Conservation (phyloP, 2,888 invertebrate genomes). For the Teleogryllus oceanicus region DNA sequence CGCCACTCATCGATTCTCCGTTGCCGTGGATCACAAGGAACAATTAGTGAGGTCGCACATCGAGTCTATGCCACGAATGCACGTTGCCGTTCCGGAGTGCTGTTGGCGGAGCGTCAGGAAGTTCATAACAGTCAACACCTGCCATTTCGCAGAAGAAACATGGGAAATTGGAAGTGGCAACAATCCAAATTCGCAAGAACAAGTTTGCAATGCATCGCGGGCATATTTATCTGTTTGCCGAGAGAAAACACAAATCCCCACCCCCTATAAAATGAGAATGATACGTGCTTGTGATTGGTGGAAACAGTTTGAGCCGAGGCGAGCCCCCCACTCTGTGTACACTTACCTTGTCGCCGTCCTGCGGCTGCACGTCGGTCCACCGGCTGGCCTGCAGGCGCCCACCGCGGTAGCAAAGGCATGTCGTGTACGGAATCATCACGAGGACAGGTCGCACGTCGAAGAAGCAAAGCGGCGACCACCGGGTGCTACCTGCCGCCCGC, state of each 20-base stretch:
- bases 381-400: conserved; percentile 41
- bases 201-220: background rate
- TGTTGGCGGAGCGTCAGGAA: background rate
- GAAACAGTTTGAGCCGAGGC: background rate
- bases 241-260: background rate
- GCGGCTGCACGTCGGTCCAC: conserved; percentile 41
- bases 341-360: conserved; percentile 26
- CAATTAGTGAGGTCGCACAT: background rate
- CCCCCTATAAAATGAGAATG: background rate
- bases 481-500: conserved; percentile 2
- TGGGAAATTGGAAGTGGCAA: background rate
- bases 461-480: background rate
- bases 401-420: conserved; percentile 43
- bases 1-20: background rate
- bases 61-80: background rate
- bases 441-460: background rate
- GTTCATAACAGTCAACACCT: background rate
- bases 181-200: background rate
- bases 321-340: background rate
- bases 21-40: background rate
- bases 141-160: background rate
- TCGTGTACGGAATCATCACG: conserved; percentile 44
- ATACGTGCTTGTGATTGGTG: conserved; percentile 18
- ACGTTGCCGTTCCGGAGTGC: background rate
- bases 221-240: background rate